phyloP scores from a whole-genome alignment of 2,797 vertebrate genomes.

The Steatocranus sp. region DNA sequence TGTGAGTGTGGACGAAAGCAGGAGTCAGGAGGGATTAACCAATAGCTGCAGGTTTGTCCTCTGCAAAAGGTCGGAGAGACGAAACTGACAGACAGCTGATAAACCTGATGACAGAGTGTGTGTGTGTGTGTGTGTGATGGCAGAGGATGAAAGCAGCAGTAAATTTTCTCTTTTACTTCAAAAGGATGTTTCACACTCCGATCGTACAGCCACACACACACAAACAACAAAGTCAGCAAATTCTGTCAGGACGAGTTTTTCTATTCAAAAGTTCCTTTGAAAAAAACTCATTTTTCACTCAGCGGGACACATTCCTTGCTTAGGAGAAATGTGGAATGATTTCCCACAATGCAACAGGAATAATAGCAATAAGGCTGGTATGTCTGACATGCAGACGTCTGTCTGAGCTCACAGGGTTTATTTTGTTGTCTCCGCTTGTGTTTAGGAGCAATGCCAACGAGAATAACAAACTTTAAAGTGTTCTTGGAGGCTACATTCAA shows the following conservation, averaged over 20 bases:
- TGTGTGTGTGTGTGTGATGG: not conserved
- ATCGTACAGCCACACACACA: not conserved
- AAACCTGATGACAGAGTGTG: constrained; percentile 13
- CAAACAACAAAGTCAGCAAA: not conserved
- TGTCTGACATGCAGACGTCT: not conserved
- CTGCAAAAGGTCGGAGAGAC: not conserved
- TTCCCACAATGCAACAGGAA: not conserved
- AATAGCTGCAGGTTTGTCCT: not conserved
- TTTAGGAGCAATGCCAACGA: rapidly evolving
- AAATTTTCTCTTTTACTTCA: not conserved
- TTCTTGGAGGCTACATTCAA: not conserved
- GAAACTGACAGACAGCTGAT: constrained; percentile 36
- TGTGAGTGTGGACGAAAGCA: not conserved
- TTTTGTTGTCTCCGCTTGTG: rapidly evolving
- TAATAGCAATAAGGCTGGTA: not conserved
- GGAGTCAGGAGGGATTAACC: not conserved
- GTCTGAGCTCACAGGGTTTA: not conserved
- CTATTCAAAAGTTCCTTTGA: not conserved
- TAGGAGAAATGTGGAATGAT: not conserved
- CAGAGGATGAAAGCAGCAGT: not conserved
- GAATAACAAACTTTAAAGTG: not conserved
- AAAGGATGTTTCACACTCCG: not conserved
- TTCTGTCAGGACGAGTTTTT: not conserved
- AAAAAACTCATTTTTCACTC: not conserved
- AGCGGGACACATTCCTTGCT: not conserved